Percentiles rank a stretch among this genome's conserved stretches.
These are phyloP conservation scores for Gasteruption jaculator DNA, from an alignment of 2,888 invertebrate genomes.

Conservation along the genomic window DNA sequence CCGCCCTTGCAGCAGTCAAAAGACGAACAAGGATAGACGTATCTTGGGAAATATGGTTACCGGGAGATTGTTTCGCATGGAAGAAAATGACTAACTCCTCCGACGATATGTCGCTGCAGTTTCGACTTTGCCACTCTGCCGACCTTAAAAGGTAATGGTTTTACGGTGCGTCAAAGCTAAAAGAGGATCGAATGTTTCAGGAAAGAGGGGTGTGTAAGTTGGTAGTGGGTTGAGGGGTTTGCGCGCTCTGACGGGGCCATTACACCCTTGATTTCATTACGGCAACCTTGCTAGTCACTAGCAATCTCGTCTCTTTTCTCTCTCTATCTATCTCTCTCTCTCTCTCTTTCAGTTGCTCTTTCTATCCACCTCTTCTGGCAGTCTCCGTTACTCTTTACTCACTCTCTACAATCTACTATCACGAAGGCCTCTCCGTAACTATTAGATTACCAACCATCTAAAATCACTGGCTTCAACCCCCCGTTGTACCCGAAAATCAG, in stretches of 20 bases:
- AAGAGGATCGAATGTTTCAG: constrained; percentile 27
- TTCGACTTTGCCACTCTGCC: constrained; percentile 33
- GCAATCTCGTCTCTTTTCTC: constrained; percentile 31
- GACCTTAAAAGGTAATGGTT: constrained; percentile 40
- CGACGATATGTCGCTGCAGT: too few species aligned
- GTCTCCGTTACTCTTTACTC: constrained; percentile 11
- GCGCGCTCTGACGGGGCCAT: constrained; percentile 47
- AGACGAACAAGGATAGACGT: too few species aligned
- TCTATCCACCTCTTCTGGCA: constrained; percentile 12
- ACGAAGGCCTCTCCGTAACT: constrained; percentile 28
- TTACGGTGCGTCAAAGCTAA: constrained; percentile 41
- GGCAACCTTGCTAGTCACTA: constrained; percentile 40
- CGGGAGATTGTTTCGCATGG: too few species aligned
- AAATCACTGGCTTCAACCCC: constrained; percentile 25
- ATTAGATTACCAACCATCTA: constrained; percentile 35
- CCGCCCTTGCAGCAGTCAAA: too few species aligned
- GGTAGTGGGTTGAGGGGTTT: constrained; percentile 32
- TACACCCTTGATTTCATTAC: constrained; percentile 50
- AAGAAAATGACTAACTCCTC: too few species aligned
- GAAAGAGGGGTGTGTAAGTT: constrained; percentile 22
- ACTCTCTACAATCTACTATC: constrained; percentile 13
- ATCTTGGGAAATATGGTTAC: too few species aligned
- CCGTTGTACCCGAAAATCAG: constrained; percentile 25
- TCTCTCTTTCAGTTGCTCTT: constrained; percentile 20
- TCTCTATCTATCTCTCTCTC: constrained; percentile 19